Conservation (phyloP, 2,888 invertebrate genomes). For the Chymomyza caudatula region DNA sequence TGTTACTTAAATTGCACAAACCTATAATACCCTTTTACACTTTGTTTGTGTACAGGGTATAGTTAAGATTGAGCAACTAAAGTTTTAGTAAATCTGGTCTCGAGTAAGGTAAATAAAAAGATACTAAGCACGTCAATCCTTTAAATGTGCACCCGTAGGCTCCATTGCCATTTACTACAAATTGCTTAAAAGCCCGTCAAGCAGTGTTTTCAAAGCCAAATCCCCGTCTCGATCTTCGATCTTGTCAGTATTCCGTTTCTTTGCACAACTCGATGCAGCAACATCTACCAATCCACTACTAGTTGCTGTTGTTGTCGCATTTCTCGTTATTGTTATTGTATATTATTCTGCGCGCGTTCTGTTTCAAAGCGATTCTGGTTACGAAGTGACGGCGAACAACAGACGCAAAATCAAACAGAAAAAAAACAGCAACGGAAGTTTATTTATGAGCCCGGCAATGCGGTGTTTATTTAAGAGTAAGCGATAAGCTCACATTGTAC, state of each 20-base stretch:
- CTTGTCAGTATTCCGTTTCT: neutral
- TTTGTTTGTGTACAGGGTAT: too few relatives aligned
- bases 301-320: neutral
- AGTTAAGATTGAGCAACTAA: too few relatives aligned
- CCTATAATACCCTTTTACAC: too few relatives aligned
- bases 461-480: constrained; percentile 60
- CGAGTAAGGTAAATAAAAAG: too few relatives aligned
- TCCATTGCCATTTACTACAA: too few relatives aligned
- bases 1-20: too few relatives aligned
- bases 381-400: constrained; percentile 37
- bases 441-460: constrained; percentile 58
- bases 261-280: neutral
- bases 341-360: constrained; percentile 10
- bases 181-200: neutral
- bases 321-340: constrained; percentile 1
- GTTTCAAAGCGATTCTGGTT: constrained; percentile 29
- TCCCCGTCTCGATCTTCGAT: neutral
- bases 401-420: constrained; percentile 48
- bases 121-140: too few relatives aligned
- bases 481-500: constrained; percentile 47
- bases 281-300: neutral
- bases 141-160: too few relatives aligned
- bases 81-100: too few relatives aligned
- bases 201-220: too few relatives aligned
- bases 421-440: constrained; percentile 61